phyloP scores from a whole-genome alignment of 1,140 invertebrate genomes.

The Saccostrea cuccullata region DNA sequence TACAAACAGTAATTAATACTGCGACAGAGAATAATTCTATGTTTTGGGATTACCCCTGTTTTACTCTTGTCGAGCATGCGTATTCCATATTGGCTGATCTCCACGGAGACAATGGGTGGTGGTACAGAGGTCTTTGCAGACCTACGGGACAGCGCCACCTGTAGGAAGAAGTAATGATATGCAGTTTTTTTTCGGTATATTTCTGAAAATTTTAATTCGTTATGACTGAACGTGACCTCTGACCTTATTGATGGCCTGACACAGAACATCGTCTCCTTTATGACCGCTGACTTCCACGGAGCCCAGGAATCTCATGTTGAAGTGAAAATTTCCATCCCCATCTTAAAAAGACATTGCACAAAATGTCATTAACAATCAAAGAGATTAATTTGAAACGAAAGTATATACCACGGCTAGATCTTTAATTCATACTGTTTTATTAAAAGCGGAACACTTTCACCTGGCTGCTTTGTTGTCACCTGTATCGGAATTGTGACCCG shows the following conservation, averaged over 20 bases:
- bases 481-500: no score
- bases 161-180: slow-evolving; percentile 15
- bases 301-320: slow-evolving; percentile 95
- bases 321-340: slow-evolving; percentile 79
- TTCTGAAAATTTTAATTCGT: no score
- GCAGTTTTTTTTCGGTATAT: no score
- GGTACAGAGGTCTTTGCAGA: slow-evolving; percentile 60
- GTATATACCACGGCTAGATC: no score
- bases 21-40: not conserved
- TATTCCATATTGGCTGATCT: slow-evolving; percentile 96
- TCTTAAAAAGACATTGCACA: slow-evolving; percentile 55
- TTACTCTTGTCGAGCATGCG: slow-evolving; percentile 87
- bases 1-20: no score
- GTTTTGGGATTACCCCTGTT: slow-evolving; percentile 65
- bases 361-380: not conserved
- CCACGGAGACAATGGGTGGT: slow-evolving; percentile 82
- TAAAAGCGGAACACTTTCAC: no score
- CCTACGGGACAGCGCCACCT: slow-evolving; percentile 68
- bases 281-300: slow-evolving; percentile 96
- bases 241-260: slow-evolving; percentile 82
- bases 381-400: no score
- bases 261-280: slow-evolving; percentile 86
- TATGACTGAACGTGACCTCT: not conserved
- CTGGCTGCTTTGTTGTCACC: no score
- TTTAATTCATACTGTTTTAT: no score